phyloP scores from a whole-genome alignment of 2,888 invertebrate species.

The Luffia ferchaultella region DNA sequence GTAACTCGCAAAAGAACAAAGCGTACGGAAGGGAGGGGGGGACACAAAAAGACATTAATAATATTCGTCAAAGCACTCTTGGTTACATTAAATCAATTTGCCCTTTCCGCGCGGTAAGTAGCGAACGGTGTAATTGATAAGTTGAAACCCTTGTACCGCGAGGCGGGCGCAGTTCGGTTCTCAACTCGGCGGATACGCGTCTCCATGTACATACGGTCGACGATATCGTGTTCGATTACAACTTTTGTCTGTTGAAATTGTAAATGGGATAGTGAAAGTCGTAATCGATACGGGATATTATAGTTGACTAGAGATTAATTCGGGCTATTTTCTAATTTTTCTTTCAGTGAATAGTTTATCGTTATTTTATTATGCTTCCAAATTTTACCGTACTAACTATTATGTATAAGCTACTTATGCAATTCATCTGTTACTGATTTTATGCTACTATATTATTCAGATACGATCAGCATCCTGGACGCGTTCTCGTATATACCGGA shows the following conservation, averaged over 20 bases:
- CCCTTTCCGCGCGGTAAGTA: conserved; percentile 66
- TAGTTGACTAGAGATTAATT: no score
- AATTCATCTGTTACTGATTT: no score
- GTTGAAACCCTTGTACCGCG: conserved; percentile 64
- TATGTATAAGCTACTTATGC: no score
- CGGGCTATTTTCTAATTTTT: no score
- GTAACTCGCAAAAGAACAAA: conserved; percentile 58
- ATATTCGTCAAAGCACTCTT: conserved; percentile 68
- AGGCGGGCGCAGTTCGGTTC: conserved; percentile 45
- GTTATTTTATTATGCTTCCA: no score
- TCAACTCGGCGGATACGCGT: not conserved
- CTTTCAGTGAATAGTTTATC: no score
- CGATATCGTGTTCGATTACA: not conserved
- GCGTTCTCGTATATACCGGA: no score
- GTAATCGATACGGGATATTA: no score
- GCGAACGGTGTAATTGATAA: conserved; percentile 67
- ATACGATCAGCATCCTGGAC: no score
- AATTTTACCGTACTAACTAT: no score
- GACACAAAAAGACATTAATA: conserved; percentile 66
- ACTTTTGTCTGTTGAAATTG: not conserved
- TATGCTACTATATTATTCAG: no score
- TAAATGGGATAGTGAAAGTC: no score
- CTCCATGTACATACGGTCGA: not conserved
- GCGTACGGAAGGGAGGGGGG: conserved; percentile 46
- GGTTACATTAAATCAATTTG: conserved; percentile 68